Base-by-base conservation (phyloP, 2,113 vertebrate genomes). In the Scytalopus superciliaris region DNA sequence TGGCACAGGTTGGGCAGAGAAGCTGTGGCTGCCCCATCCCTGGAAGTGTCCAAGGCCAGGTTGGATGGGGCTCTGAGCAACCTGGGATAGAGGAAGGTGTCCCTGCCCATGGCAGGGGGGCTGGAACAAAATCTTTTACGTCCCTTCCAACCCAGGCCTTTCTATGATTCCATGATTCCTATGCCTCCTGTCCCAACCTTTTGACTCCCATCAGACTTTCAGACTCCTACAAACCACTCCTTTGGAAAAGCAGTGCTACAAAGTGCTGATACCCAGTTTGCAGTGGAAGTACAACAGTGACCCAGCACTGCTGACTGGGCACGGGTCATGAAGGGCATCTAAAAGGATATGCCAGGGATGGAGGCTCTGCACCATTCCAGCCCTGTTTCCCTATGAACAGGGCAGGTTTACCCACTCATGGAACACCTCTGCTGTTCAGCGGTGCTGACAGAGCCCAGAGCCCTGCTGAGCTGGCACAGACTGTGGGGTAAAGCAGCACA, bases 301-400 rank as follows among this genome's bases (percentile, higher is more conserved):
- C 42, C 50, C 73, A 31, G n/a, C 28, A n/a, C 80, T 55, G 66
- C 62, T 81, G 63, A 4, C 7, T 39, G 70, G 56, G 19, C 57
- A 44, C 0, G 0, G 49, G 37, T 39, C 67, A 35, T 1, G 3
- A 35, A 37, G 14, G 21, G 7, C 60, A 8, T 49, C 25, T 30
- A 12, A 17, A 52, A 57, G 42, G 12, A 11, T 30, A 8, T 14
- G 6, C 14, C 59, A 11, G 31, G 42, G 55, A 6, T 2, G 7
- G 62, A 74, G 23, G 27, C 24, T 59, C 27, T 75, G 69, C 56
- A 87, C 35, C 35, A 21, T 53, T 83, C 42, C 72, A 84, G 35
- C 19, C 16, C 44, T 37, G 5, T 40, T 84, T 28, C 24, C 33
- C 23, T 14, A 2, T 3, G 55, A 84, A 12, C 9, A 47, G 30